Evolutionary conservation across 1,140 invertebrate species (phyloP).

Genomic region (Trigoniulus corallinus): DNA sequence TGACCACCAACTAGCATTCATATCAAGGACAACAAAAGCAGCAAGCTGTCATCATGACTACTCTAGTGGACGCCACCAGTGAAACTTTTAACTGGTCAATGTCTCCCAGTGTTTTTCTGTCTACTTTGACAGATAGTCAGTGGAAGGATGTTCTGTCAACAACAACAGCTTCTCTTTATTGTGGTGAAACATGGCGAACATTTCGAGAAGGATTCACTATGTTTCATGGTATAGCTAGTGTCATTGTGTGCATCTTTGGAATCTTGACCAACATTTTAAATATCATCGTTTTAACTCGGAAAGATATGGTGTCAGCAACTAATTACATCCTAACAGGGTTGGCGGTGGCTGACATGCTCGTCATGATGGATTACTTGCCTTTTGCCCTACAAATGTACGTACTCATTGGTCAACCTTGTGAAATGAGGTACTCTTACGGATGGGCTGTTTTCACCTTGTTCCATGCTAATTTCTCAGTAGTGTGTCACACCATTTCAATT

Average conservation of each 20-base stretch:
- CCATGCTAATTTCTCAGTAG: slow-evolving; percentile 60
- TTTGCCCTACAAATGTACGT: slow-evolving; percentile 60
- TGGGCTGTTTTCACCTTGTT: slow-evolving; percentile 68
- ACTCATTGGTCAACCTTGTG: slow-evolving; percentile 20
- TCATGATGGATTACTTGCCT: slow-evolving; percentile 74
- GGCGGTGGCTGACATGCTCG: slow-evolving; percentile 64
- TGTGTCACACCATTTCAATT: slow-evolving; percentile 81
- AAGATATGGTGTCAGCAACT: slow-evolving; percentile 64
- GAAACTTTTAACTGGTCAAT: too few relatives aligned
- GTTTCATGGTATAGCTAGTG: slow-evolving; percentile 48
- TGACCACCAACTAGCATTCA: too few relatives aligned
- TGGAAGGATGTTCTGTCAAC: too few relatives aligned
- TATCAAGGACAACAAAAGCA: too few relatives aligned
- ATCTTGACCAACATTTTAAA: slow-evolving; percentile 77
- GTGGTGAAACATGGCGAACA: slow-evolving; percentile 13
- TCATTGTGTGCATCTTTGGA: slow-evolving; percentile 68
- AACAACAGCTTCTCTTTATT: slow-evolving; percentile 12
- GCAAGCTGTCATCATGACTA: too few relatives aligned
- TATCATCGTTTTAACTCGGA: slow-evolving; percentile 68
- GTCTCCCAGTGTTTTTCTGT: too few relatives aligned
- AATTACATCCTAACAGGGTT: slow-evolving; percentile 68
- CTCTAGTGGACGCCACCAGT: too few relatives aligned
- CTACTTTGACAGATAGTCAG: too few relatives aligned
- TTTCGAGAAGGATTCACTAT: slow-evolving; percentile 22
- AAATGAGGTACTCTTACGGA: slow-evolving; percentile 45